Evolutionary conservation across 2,888 invertebrate species (phyloP).

Genomic region (Odontocerum albicorne): DNA sequence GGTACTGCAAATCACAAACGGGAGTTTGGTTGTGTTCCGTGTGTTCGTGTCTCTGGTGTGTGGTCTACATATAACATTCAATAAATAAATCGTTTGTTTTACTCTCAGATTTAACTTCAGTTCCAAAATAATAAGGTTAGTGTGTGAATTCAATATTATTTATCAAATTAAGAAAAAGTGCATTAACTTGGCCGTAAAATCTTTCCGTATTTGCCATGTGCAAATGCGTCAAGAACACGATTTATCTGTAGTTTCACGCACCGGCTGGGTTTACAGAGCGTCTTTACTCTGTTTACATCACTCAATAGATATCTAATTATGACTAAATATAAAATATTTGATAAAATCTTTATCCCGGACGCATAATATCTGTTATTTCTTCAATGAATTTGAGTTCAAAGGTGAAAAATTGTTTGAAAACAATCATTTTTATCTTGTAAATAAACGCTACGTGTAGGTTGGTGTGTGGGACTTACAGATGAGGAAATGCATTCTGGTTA

Average conservation of each 20-base stretch:
- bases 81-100: slow-evolving; percentile 11
- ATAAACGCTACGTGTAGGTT: slow-evolving; percentile 24
- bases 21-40: slow-evolving; percentile 18
- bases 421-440: slow-evolving; percentile 9
- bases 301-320: slow-evolving; percentile 11
- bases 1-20: slow-evolving; percentile 17
- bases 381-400: too few species aligned
- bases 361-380: too few species aligned
- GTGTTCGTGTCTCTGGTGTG: slow-evolving; percentile 9
- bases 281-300: slow-evolving; percentile 26
- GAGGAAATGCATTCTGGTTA: slow-evolving; percentile 28
- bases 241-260: slow-evolving; percentile 23
- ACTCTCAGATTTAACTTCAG: neutral
- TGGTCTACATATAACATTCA: slow-evolving; percentile 3
- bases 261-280: slow-evolving; percentile 14
- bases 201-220: slow-evolving; percentile 24
- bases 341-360: too few species aligned
- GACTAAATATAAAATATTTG: too few species aligned
- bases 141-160: slow-evolving; percentile 3
- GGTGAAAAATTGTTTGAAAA: neutral
- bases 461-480: slow-evolving; percentile 21
- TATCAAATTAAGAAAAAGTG: neutral
- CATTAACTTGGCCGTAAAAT: slow-evolving; percentile 5
- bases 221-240: slow-evolving; percentile 26
- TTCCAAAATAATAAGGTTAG: slow-evolving; percentile 21